Evolutionary conservation across 2,888 invertebrate species (phyloP).

Genomic region (Drosophila tanythrix): DNA sequence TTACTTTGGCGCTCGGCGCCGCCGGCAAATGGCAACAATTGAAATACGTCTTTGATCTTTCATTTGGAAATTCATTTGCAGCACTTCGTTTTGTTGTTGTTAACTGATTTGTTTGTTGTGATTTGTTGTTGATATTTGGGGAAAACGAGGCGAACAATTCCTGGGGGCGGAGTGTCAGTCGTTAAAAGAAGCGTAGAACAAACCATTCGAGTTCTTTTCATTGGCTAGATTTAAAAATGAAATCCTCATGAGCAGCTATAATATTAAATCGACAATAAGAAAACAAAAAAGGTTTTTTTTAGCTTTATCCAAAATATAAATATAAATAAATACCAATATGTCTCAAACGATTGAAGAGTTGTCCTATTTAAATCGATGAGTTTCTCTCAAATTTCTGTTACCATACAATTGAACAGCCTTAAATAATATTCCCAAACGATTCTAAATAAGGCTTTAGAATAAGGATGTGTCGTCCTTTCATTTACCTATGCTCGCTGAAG

Average conservation of each 20-base stretch:
- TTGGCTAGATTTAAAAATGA: not conserved
- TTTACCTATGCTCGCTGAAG: not conserved
- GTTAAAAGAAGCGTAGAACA: not conserved
- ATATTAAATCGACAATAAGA: not conserved
- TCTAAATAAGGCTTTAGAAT: not conserved
- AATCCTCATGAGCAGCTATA: not conserved
- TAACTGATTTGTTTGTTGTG: slow-evolving; percentile 11
- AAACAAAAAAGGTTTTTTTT: no score
- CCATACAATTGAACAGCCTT: not conserved
- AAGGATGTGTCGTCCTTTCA: not conserved
- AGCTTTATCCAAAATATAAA: not conserved
- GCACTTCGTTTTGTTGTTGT: slow-evolving; percentile 28
- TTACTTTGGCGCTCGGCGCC: slow-evolving; percentile 48
- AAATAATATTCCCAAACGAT: not conserved
- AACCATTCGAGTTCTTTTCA: not conserved
- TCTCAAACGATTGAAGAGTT: not conserved
- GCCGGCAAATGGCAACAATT: slow-evolving; percentile 81
- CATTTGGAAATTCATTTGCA: slow-evolving; percentile 76
- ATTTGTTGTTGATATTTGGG: slow-evolving; percentile 14
- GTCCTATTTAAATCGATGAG: not conserved
- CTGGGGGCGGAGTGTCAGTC: not conserved
- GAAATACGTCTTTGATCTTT: slow-evolving; percentile 75
- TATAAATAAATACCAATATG: not conserved
- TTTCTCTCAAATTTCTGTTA: not conserved
- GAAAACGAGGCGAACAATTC: not conserved